Percentiles rank a stretch among this genome's conserved stretches.
phyloP scores from a whole-genome alignment of 2,113 vertebrate species.

The Castor canadensis region DNA sequence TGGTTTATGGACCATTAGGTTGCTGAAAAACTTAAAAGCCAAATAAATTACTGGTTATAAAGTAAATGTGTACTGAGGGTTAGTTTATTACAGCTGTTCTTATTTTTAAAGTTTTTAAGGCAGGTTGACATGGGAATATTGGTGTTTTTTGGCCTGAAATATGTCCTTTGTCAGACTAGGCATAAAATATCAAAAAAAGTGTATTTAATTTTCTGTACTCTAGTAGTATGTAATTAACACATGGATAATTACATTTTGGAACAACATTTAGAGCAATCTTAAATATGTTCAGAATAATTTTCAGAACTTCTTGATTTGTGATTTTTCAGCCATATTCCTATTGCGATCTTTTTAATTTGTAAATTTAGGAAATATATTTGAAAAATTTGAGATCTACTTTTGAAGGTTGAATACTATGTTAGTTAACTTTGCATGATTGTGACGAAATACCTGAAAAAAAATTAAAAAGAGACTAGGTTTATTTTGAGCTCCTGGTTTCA shows the following conservation, averaged over 20 bases:
- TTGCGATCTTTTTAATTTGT: neutral
- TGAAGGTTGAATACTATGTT: neutral
- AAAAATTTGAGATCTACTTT: neutral
- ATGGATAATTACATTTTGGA: neutral
- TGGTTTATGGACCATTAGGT: neutral
- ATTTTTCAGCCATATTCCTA: neutral
- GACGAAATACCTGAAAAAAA: neutral
- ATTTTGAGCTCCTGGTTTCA: neutral
- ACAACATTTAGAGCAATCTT: neutral
- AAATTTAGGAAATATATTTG: neutral
- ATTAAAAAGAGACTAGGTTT: neutral
- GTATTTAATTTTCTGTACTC: neutral
- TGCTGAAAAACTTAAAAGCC: neutral
- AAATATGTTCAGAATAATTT: neutral
- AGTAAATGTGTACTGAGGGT: neutral
- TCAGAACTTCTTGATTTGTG: neutral
- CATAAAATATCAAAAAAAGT: neutral
- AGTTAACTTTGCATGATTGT: neutral
- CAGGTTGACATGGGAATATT: neutral
- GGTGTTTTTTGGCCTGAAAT: constrained; percentile 23
- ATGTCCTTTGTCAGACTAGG: neutral
- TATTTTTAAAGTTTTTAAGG: constrained; percentile 8
- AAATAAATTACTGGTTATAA: neutral
- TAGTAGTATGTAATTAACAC: neutral
- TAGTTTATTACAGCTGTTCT: neutral